Conservation (phyloP, 2,797 vertebrate species). For the Botia almorhae region DNA sequence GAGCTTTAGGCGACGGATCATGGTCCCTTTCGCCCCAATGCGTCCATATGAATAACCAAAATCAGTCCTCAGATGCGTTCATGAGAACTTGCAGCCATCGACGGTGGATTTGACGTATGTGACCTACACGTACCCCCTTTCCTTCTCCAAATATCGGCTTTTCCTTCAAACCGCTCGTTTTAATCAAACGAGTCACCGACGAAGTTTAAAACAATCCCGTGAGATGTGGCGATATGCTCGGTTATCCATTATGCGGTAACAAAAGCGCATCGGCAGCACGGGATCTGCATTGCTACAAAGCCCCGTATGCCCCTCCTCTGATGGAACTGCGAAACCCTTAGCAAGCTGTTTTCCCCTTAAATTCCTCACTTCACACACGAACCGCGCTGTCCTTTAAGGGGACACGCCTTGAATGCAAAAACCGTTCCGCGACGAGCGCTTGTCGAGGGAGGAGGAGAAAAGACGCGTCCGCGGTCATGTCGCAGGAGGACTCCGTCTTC, state of each 20-base stretch:
- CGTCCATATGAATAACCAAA: constrained; percentile 64
- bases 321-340: constrained; percentile 73
- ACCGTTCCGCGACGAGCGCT: constrained; percentile 50
- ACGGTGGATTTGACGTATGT: constrained; percentile 67
- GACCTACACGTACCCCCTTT: constrained; percentile 53
- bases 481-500: constrained; percentile 71
- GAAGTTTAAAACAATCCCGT: constrained; percentile 55
- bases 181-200: constrained; percentile 25
- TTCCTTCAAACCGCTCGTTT: constrained; percentile 22
- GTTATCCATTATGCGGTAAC: constrained; percentile 73
- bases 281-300: constrained; percentile 84
- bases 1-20: constrained; percentile 61
- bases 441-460: constrained; percentile 66
- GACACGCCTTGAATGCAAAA: constrained; percentile 49
- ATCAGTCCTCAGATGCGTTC: constrained; percentile 61
- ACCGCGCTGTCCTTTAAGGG: constrained; percentile 57
- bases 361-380: constrained; percentile 69
- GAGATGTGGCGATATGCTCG: constrained; percentile 64
- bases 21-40: constrained; percentile 58
- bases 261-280: constrained; percentile 63
- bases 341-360: constrained; percentile 68
- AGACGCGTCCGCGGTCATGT: constrained; percentile 66
- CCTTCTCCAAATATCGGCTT: constrained; percentile 50
- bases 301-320: constrained; percentile 79
- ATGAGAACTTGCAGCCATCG: constrained; percentile 61